Evolutionary conservation across 2,888 invertebrate species (phyloP).

Genomic region (Phyllotreta cruciferae): DNA sequence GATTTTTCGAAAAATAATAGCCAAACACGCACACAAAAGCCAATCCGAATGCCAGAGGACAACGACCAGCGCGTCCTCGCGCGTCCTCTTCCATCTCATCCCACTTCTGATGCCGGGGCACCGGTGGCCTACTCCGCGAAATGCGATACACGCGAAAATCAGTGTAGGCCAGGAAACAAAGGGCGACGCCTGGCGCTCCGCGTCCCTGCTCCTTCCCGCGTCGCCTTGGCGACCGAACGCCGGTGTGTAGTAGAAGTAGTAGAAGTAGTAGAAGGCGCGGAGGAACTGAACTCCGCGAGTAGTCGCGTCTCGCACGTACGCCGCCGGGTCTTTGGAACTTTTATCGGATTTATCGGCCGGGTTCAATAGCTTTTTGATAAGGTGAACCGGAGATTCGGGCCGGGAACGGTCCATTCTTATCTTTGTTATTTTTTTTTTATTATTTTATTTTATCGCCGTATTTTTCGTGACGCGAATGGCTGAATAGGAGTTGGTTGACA

Average conservation of each 20-base stretch:
- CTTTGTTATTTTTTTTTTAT: background rate
- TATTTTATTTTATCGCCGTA: background rate
- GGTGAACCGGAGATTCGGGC: slow-evolving; percentile 1
- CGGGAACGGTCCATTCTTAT: background rate
- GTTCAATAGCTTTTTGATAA: slow-evolving; percentile 15
- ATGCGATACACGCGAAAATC: slow-evolving; percentile 21
- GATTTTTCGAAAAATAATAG: background rate
- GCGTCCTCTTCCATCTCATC: background rate
- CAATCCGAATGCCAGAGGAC: slow-evolving; percentile 13
- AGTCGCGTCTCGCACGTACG: background rate
- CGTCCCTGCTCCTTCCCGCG: slow-evolving; percentile 10
- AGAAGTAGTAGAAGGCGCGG: slow-evolving; percentile 7
- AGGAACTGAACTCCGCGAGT: slow-evolving; percentile 1
- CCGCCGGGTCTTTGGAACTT: slow-evolving; percentile 7
- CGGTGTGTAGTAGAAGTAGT: slow-evolving; percentile 1
- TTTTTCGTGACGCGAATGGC: slow-evolving; percentile 4
- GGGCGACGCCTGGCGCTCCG: slow-evolving; percentile 19
- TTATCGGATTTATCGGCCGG: slow-evolving; percentile 17
- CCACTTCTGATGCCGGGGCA: slow-evolving; percentile 1
- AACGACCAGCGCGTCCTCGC: slow-evolving; percentile 17
- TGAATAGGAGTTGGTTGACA: background rate
- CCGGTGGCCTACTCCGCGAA: slow-evolving; percentile 21
- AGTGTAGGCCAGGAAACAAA: slow-evolving; percentile 25
- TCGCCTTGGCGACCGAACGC: slow-evolving; percentile 18
- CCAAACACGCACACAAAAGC: background rate